A percentile compares a stretch with the other conserved stretches of the same genome.
phyloP scores from a whole-genome alignment of 64 coral and sea anemone species.

The Actinia equina region DNA sequence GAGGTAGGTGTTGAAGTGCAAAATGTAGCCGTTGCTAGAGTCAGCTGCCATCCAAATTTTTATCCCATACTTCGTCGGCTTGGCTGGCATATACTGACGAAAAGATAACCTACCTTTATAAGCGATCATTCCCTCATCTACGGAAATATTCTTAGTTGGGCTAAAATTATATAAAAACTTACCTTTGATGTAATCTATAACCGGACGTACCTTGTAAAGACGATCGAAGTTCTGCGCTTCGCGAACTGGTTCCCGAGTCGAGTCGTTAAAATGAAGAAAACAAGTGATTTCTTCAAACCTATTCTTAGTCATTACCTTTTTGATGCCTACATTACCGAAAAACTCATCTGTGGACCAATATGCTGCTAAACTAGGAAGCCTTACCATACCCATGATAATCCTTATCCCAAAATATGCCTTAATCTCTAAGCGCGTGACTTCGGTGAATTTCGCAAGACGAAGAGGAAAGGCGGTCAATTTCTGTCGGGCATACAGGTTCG shows the following conservation, averaged over 20 bases:
- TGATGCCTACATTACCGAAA: conserved; percentile 35
- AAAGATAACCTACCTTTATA: conserved; percentile 40
- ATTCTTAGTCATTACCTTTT: conserved; percentile 42
- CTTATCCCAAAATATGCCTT: conserved; percentile 17
- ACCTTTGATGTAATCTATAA: conserved; percentile 28
- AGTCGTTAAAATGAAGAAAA: conserved; percentile 44
- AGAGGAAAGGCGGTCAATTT: not conserved
- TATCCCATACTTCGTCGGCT: conserved; percentile 52
- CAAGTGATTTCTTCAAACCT: conserved; percentile 40
- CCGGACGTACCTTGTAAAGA: conserved; percentile 48
- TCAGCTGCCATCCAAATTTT: conserved; percentile 59
- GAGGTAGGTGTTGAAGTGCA: conserved; percentile 40
- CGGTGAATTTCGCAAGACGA: not conserved
- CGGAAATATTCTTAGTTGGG: conserved; percentile 22
- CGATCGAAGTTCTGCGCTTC: conserved; percentile 28
- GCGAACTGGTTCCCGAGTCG: conserved; percentile 9
- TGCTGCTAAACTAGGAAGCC: conserved; percentile 30
- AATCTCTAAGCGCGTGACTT: not conserved
- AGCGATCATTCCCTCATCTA: conserved; percentile 48
- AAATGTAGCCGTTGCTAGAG: conserved; percentile 31
- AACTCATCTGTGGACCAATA: conserved; percentile 52
- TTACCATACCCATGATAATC: conserved; percentile 3
- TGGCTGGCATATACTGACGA: conserved; percentile 40
- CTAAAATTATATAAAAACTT: conserved; percentile 29
- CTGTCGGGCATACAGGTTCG: not conserved